Evolutionary conservation across 2,888 invertebrate species (phyloP), one percentile per base, ranked within the genome.

Genomic region (Serrognathus titanus): DNA sequence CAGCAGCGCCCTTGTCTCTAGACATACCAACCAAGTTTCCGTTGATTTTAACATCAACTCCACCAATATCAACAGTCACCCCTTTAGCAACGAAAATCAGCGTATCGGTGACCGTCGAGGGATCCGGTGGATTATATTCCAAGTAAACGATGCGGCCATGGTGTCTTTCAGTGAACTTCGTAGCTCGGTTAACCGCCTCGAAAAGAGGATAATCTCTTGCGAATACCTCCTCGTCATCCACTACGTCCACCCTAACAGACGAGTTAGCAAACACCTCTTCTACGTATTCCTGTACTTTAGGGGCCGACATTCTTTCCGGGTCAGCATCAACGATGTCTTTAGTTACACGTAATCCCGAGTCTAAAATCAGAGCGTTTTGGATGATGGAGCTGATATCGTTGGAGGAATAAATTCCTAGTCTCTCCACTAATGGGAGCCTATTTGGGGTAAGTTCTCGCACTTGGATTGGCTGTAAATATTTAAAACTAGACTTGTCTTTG

Each of bases 1-100:
- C 96, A 20, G 95, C 92, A 24, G 97, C 97, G 75, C 94, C 95
- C 79, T 97, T 97, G 79, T 97, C 97, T 46, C 95, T 82, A 38
- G 90, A 90, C 94, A 94, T 94, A 62, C 93, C 92, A 55, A 86
- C 84, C 92, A 93, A 92, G 11, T 79, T 75, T 58, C 92, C 90
- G 57, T 31, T 31, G 24, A 31, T 85, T 79, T 96, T 97, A 69
- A 90, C 83, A 77, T 91, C 90, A 71, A 85, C 85, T 66, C 93
- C 94, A 67, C 94, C 94, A 64, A 92, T 90, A 76, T 90, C 90
- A 73, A 89, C 90, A 61, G 90, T 90, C 55, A 97, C 94, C 55
- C 95, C 96, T 82, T 97, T 96, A 49, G 96, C 96, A 48, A 96
- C 94, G 48, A 97, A 77, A 81, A 92, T 84, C 5, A 95, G 76